A percentile compares a stretch with the other conserved stretches of the same genome.
Conservation (phyloP, 2,797 vertebrate species). For the Gadopsis bispinosus region DNA sequence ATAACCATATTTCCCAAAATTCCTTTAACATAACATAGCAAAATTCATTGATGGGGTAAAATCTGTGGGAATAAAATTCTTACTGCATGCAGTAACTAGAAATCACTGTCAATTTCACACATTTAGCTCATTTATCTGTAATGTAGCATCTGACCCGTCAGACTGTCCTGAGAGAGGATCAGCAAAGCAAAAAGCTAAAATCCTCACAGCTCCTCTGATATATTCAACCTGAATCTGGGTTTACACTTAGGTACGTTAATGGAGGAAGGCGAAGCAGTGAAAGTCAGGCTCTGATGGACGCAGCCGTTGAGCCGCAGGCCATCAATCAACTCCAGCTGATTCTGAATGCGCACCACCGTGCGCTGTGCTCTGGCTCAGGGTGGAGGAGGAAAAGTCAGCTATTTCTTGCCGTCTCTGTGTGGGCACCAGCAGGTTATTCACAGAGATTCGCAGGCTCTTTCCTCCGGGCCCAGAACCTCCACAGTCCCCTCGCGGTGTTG, state of each 20-base stretch:
- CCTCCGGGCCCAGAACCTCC: slow-evolving; percentile 26
- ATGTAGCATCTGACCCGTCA: background rate
- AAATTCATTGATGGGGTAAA: background rate
- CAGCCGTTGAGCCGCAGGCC: slow-evolving; percentile 43
- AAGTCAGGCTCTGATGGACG: slow-evolving; percentile 51
- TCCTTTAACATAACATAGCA: background rate
- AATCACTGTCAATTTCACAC: background rate
- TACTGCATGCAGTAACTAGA: background rate
- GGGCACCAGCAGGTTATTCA: slow-evolving; percentile 62
- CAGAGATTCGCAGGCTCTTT: slow-evolving; percentile 47
- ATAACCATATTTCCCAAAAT: background rate
- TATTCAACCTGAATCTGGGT: slow-evolving; percentile 33
- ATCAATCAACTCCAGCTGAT: slow-evolving; percentile 68
- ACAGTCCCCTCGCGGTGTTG: slow-evolving; percentile 12
- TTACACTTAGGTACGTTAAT: slow-evolving; percentile 29
- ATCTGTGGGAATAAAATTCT: background rate
- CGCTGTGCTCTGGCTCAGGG: slow-evolving; percentile 28
- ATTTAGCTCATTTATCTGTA: background rate
- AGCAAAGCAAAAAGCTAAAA: slow-evolving; percentile 14
- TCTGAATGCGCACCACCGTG: slow-evolving; percentile 45
- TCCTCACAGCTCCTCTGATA: slow-evolving; percentile 5
- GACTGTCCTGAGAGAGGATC: background rate
- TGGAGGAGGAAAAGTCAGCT: slow-evolving; percentile 49
- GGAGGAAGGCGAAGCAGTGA: slow-evolving; percentile 32
- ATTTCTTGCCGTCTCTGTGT: slow-evolving; percentile 47